phyloP scores from a whole-genome alignment of 2,888 invertebrate genomes.

The Drosophila longiperda region DNA sequence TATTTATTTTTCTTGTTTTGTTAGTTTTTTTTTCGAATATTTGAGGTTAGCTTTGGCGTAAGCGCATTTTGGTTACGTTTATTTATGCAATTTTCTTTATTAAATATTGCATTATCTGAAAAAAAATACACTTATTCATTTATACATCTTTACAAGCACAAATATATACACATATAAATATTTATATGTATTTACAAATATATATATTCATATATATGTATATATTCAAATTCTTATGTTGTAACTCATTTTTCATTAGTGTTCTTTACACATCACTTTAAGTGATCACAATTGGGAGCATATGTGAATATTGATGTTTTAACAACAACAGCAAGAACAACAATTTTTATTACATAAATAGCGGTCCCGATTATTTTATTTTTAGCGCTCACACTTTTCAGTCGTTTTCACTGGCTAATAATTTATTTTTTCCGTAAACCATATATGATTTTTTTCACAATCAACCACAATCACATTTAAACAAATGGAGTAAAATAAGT shows the following conservation, averaged over 20 bases:
- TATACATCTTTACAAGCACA: background rate
- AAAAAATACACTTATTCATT: conserved; percentile 34
- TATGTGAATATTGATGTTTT: conserved; percentile 22
- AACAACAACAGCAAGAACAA: conserved; percentile 22
- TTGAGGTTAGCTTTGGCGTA: conserved; percentile 71
- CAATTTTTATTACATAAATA: conserved; percentile 82
- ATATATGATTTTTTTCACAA: conserved; percentile 48
- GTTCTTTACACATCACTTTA: conserved; percentile 43
- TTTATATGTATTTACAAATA: background rate
- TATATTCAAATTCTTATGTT: conserved; percentile 7
- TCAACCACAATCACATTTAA: conserved; percentile 35
- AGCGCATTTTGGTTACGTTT: conserved; percentile 64
- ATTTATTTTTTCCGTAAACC: conserved; percentile 54
- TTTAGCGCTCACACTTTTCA: conserved; percentile 80
- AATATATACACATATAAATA: background rate
- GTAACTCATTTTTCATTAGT: conserved; percentile 7
- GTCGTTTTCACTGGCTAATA: conserved; percentile 58
- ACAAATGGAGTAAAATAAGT: conserved; percentile 19
- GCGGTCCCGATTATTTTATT: conserved; percentile 83
- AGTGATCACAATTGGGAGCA: conserved; percentile 16
- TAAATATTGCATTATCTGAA: conserved; percentile 76
- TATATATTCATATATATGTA: conserved; percentile 23
- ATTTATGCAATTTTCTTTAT: conserved; percentile 28
- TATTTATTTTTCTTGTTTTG: conserved; percentile 28
- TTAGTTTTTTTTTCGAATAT: conserved; percentile 39